These are phyloP conservation scores for Apodemia mormo DNA, from an alignment of 2,888 invertebrate species.

Conservation along the genomic window DNA sequence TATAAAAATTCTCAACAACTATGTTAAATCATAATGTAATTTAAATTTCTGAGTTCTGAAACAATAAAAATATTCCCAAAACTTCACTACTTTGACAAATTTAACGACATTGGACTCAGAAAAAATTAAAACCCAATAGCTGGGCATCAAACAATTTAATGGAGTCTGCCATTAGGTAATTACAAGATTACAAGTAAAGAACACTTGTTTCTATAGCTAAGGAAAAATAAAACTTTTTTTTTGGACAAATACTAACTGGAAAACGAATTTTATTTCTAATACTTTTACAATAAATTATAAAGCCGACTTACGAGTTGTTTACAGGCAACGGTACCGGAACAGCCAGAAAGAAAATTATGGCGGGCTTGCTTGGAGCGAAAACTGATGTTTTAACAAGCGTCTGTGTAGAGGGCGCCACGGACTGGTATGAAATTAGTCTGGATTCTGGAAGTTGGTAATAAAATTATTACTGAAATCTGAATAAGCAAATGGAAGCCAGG, in stretches of 20 bases:
- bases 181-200: constrained; percentile 30
- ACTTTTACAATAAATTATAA: constrained; percentile 31
- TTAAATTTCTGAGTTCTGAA: not conserved
- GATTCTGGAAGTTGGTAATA: too few relatives aligned
- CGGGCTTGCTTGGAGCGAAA: constrained; percentile 52
- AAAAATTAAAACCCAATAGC: constrained; percentile 45
- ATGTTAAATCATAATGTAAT: not conserved
- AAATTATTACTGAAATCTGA: too few relatives aligned
- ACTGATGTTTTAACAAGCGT: constrained; percentile 63
- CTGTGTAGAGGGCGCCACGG: constrained; percentile 72
- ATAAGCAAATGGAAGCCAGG: too few relatives aligned
- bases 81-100: not conserved
- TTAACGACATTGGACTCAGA: not conserved
- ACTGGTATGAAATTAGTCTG: constrained; percentile 6
- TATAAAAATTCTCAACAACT: constrained; percentile 21
- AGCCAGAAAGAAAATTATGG: constrained; percentile 68
- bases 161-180: constrained; percentile 62
- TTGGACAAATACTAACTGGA: not conserved
- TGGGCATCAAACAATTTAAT: constrained; percentile 42
- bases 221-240: not conserved
- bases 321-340: constrained; percentile 64
- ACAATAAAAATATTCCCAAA: not conserved
- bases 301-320: constrained; percentile 64
- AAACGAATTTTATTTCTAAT: constrained; percentile 20
- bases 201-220: constrained; percentile 12